Conservation (phyloP, 2,888 invertebrate species). For the Drosophila incognita region DNA sequence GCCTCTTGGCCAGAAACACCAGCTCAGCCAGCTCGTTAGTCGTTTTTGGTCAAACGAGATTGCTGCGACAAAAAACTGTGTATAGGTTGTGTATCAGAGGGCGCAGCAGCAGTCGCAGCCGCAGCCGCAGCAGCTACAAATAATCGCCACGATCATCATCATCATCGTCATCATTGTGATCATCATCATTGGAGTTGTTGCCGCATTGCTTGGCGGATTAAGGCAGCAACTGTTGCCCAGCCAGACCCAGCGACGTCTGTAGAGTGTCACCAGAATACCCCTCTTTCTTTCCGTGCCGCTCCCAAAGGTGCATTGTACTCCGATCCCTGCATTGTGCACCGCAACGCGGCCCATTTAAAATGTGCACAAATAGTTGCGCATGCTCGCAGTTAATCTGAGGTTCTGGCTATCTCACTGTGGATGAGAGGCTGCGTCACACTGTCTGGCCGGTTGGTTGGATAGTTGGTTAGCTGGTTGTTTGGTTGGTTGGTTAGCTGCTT, state of each 20-base stretch:
- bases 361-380: conserved; percentile 81
- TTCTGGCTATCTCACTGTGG: conserved; percentile 31
- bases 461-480: conserved; percentile 52
- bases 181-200: conserved; percentile 42
- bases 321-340: conserved; percentile 53
- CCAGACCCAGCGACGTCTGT: conserved; percentile 77
- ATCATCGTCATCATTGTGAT: conserved; percentile 45
- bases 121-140: conserved; percentile 63
- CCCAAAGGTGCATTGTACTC: conserved; percentile 59
- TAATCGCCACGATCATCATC: conserved; percentile 75
- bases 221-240: conserved; percentile 49
- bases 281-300: conserved; percentile 1
- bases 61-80: conserved; percentile 63
- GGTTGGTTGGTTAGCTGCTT: conserved; percentile 26
- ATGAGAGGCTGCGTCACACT: conserved; percentile 73
- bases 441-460: conserved; percentile 59
- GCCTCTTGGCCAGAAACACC: conserved; percentile 27
- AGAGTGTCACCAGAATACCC: conserved; percentile 64
- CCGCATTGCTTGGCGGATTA: conserved; percentile 75
- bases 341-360: conserved; percentile 81
- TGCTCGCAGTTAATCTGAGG: conserved; percentile 78
- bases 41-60: conserved; percentile 75
- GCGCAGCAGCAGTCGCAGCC: conserved; percentile 34
- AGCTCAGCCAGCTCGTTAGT: conserved; percentile 82
- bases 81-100: conserved; percentile 64